Percentiles rank a stretch among this genome's conserved stretches.
Evolutionary conservation across 2,888 invertebrate species (phyloP).

Genomic region (Acleris sparsana): DNA sequence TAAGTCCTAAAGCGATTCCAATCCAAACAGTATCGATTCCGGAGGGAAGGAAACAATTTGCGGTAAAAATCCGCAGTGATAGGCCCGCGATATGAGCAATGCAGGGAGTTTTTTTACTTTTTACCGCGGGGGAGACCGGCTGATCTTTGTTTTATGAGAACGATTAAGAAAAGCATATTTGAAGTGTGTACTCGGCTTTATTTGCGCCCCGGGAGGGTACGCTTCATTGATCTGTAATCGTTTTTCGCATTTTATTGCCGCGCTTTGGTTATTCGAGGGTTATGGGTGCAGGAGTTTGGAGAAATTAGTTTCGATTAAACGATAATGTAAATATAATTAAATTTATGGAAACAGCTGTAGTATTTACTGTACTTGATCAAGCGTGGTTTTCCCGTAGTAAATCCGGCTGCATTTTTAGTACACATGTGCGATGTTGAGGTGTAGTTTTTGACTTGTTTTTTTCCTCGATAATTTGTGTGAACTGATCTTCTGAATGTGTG

Average conservation of each 20-base stretch:
- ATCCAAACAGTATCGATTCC: constrained; percentile 72
- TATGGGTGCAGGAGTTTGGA: constrained; percentile 61
- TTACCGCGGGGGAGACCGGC: constrained; percentile 72
- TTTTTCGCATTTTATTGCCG: constrained; percentile 79
- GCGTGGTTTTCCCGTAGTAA: no score
- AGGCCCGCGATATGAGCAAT: constrained; percentile 69
- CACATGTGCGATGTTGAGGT: no score
- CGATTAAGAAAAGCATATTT: constrained; percentile 85
- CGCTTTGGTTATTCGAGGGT: constrained; percentile 65
- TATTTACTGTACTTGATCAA: no score
- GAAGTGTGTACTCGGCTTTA: constrained; percentile 82
- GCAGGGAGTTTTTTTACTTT: constrained; percentile 69
- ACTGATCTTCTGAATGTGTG: no score
- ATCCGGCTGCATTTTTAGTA: no score
- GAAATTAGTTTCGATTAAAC: constrained; percentile 59
- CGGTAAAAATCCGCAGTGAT: constrained; percentile 73
- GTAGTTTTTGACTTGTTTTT: no score
- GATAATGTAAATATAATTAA: neutral
- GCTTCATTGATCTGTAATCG: constrained; percentile 83
- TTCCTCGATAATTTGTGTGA: no score
- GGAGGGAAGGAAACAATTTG: constrained; percentile 75
- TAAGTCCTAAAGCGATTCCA: constrained; percentile 63
- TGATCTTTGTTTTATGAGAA: constrained; percentile 84
- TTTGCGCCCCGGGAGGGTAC: constrained; percentile 79
- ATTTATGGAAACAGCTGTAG: no score